phyloP scores from a whole-genome alignment of 2,888 invertebrate species.

The Caenorhabditis doughertyi region DNA sequence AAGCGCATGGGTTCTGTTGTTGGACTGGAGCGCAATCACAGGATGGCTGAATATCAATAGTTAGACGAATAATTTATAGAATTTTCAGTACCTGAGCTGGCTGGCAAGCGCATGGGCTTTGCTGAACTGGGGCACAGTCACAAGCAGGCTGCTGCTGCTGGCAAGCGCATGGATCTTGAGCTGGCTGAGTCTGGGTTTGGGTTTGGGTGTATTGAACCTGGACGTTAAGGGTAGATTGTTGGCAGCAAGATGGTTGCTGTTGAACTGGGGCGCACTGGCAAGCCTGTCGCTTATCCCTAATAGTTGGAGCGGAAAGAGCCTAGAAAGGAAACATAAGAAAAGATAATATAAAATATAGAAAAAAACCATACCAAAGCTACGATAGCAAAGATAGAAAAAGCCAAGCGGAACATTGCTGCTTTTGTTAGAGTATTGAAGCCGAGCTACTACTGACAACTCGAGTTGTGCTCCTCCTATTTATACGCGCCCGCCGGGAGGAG shows the following conservation, averaged over 20 bases:
- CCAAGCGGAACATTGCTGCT: slow-evolving; percentile 64
- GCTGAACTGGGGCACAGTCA: slow-evolving; percentile 57
- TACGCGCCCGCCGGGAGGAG: slow-evolving; percentile 64
- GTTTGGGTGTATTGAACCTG: slow-evolving; percentile 55
- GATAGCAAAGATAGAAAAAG: slow-evolving; percentile 55
- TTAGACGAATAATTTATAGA: not conserved
- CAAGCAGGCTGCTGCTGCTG: slow-evolving; percentile 63
- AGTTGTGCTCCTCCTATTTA: slow-evolving; percentile 60
- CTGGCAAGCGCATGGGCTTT: slow-evolving; percentile 44
- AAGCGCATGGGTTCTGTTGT: slow-evolving; percentile 48
- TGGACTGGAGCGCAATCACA: slow-evolving; percentile 38
- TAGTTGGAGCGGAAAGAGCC: slow-evolving; percentile 68
- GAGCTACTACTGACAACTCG: slow-evolving; percentile 66
- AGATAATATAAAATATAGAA: not conserved
- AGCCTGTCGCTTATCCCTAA: slow-evolving; percentile 70
- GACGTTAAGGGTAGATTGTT: slow-evolving; percentile 53
- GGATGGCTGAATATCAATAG: slow-evolving; percentile 22
- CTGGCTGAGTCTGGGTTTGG: slow-evolving; percentile 43
- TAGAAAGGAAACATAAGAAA: slow-evolving; percentile 24
- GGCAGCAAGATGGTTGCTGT: slow-evolving; percentile 49
- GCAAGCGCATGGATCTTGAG: slow-evolving; percentile 63
- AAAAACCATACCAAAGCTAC: slow-evolving; percentile 51
- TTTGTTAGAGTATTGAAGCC: slow-evolving; percentile 41
- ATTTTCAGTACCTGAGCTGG: slow-evolving; percentile 19
- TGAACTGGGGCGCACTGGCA: slow-evolving; percentile 65